These are phyloP conservation scores for Haliclystus octoradiatus DNA, from an alignment of 30 jellyfish, hydroid and myxozoan species.

Conservation along the genomic window DNA sequence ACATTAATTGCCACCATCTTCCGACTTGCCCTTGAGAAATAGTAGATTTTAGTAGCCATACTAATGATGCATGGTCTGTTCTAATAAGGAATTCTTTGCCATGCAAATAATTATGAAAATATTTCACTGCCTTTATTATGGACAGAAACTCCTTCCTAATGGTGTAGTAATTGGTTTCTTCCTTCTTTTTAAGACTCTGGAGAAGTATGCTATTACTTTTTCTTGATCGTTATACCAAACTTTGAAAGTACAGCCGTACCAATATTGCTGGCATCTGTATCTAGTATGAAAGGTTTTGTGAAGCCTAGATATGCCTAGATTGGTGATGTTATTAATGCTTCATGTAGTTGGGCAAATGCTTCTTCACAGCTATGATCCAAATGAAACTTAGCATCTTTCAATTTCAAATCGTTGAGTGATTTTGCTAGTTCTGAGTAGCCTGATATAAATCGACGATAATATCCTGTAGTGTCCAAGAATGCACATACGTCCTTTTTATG, in stretches of 20 bases:
- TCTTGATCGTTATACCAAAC: neutral
- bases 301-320: neutral
- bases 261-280: slow-evolving; percentile 12
- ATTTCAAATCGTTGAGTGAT: neutral
- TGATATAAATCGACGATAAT: slow-evolving; percentile 11
- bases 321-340: neutral
- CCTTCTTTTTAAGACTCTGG: slow-evolving; percentile 1
- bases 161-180: slow-evolving; percentile 18
- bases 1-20: too few species aligned
- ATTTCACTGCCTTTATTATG: slow-evolving; percentile 15
- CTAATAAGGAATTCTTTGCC: slow-evolving; percentile 6
- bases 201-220: slow-evolving; percentile 7
- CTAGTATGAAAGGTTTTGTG: neutral
- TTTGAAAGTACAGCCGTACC: slow-evolving; percentile 7
- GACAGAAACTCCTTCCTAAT: slow-evolving; percentile 19
- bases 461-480: slow-evolving; percentile 1
- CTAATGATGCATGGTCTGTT: slow-evolving; percentile 20
- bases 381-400: neutral
- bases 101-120: slow-evolving; percentile 20
- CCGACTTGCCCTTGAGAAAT: too few species aligned
- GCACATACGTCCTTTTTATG: slow-evolving; percentile 1
- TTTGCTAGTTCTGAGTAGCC: slow-evolving; percentile 7
- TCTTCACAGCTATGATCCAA: neutral
- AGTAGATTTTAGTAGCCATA: slow-evolving; percentile 19
- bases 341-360: slow-evolving; percentile 9